phyloP scores from a whole-genome alignment of 2,888 invertebrate species.

The Mellilla xanthometata region DNA sequence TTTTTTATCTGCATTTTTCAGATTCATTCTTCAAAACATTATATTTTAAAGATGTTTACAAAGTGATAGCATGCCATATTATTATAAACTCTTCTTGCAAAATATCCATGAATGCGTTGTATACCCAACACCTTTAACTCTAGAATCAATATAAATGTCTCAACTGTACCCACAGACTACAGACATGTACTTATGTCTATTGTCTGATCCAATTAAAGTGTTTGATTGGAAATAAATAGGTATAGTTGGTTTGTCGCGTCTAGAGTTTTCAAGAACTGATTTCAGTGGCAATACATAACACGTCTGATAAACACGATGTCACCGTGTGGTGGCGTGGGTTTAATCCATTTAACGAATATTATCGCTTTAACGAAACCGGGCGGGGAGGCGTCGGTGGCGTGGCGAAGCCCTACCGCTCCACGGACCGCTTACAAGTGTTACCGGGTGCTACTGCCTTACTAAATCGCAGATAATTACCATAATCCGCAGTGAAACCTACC shows the following conservation, averaged over 20 bases:
- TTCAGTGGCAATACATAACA: slow-evolving; percentile 7
- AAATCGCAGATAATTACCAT: slow-evolving; percentile 42
- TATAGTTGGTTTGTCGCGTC: too few relatives aligned
- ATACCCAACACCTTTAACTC: too few relatives aligned
- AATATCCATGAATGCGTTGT: too few relatives aligned
- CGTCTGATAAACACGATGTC: slow-evolving; percentile 9
- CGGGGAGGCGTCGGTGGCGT: slow-evolving; percentile 26
- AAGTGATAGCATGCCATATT: too few relatives aligned
- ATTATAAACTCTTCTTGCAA: too few relatives aligned
- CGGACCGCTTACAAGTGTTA: slow-evolving; percentile 58
- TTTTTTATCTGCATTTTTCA: slow-evolving; percentile 4
- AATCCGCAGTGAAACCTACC: slow-evolving; percentile 39
- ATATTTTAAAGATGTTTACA: slow-evolving; percentile 3
- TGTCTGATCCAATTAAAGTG: too few relatives aligned
- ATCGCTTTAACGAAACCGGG: slow-evolving; percentile 55
- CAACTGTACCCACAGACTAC: too few relatives aligned
- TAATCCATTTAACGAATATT: slow-evolving; percentile 71
- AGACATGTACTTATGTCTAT: too few relatives aligned
- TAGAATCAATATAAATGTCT: too few relatives aligned
- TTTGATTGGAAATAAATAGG: too few relatives aligned
- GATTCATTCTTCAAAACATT: slow-evolving; percentile 1
- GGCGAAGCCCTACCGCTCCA: slow-evolving; percentile 58
- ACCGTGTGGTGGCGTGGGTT: slow-evolving; percentile 38
- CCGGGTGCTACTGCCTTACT: slow-evolving; percentile 29
- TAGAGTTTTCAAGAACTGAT: slow-evolving; percentile 1